Evolutionary conservation across 1,140 invertebrate genomes (phyloP).

Genomic region (Pissodes strobi): DNA sequence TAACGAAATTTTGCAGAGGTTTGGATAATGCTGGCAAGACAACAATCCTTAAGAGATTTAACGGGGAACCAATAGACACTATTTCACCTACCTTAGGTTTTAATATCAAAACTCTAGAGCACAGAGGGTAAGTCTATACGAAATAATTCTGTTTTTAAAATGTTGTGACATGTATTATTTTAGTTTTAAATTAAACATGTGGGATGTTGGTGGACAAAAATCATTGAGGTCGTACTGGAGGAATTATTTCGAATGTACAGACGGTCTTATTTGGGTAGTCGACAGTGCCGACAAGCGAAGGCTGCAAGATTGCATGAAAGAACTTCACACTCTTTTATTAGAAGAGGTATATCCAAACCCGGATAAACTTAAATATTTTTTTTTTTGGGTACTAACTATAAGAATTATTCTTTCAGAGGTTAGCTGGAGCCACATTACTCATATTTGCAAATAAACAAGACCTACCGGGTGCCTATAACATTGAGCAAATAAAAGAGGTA

Average conservation of each 20-base stretch:
- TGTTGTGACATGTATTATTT: no score
- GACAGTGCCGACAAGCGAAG: slow-evolving; percentile 93
- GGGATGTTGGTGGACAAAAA: slow-evolving; percentile 99
- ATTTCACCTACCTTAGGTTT: slow-evolving; percentile 98
- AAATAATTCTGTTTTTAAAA: no score
- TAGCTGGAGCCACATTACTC: slow-evolving; percentile 91
- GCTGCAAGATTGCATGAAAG: slow-evolving; percentile 84
- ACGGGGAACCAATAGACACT: slow-evolving; percentile 94
- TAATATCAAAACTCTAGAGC: slow-evolving; percentile 97
- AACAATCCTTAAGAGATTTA: slow-evolving; percentile 95
- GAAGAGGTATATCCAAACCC: no score
- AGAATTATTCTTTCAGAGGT: slow-evolving; percentile 64
- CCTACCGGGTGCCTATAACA: slow-evolving; percentile 84
- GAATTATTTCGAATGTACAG: slow-evolving; percentile 98
- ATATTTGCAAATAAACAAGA: slow-evolving; percentile 99
- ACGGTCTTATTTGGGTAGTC: slow-evolving; percentile 99
- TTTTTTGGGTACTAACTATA: no score
- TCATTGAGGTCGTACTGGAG: slow-evolving; percentile 97
- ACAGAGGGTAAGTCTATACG: slow-evolving; percentile 77
- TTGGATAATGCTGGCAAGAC: slow-evolving; percentile 99
- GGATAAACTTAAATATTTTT: no score
- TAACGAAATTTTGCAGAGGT: slow-evolving; percentile 68
- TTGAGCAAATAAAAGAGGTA: slow-evolving; percentile 84
- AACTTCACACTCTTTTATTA: slow-evolving; percentile 81
- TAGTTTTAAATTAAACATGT: slow-evolving; percentile 92